A percentile compares a stretch with the other conserved stretches of the same genome.
These are phyloP conservation scores for Loripinus fragilis DNA, from an alignment of 2,888 invertebrate species.

Conservation along the genomic window DNA sequence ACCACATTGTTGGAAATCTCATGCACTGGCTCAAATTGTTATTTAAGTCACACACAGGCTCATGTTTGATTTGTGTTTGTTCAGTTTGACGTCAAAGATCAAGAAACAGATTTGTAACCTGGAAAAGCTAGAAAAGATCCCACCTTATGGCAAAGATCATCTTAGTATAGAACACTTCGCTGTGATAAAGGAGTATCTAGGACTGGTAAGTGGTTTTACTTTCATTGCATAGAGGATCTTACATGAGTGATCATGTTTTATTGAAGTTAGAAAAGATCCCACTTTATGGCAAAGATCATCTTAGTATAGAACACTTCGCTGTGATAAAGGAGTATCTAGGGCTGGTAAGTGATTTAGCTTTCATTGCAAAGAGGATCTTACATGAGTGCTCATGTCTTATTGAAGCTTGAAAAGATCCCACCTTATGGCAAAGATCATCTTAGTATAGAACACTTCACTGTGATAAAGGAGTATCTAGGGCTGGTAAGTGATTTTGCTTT, in stretches of 20 bases:
- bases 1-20: too few species aligned
- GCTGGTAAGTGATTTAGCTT: too few species aligned
- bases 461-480: slow-evolving; percentile 88
- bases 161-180: slow-evolving; percentile 86
- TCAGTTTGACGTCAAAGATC: slow-evolving; percentile 35
- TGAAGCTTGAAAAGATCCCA: slow-evolving; percentile 90
- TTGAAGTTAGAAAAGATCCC: slow-evolving; percentile 89
- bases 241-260: too few species aligned
- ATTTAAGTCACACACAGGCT: too few species aligned
- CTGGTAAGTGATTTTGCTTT: too few species aligned
- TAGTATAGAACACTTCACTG: slow-evolving; percentile 86
- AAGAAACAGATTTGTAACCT: slow-evolving; percentile 52
- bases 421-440: slow-evolving; percentile 86
- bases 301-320: slow-evolving; percentile 86
- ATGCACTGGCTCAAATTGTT: too few species aligned
- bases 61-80: too few species aligned
- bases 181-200: slow-evolving; percentile 88
- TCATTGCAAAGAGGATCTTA: too few species aligned
- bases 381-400: too few species aligned
- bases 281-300: slow-evolving; percentile 85
- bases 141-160: slow-evolving; percentile 86
- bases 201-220: slow-evolving; percentile 86
- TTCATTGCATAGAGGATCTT: too few species aligned
- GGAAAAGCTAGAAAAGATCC: slow-evolving; percentile 89
- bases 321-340: slow-evolving; percentile 88